Evolutionary conservation across 2,888 invertebrate genomes (phyloP).

Genomic region (Fissipunctia ypsillon): DNA sequence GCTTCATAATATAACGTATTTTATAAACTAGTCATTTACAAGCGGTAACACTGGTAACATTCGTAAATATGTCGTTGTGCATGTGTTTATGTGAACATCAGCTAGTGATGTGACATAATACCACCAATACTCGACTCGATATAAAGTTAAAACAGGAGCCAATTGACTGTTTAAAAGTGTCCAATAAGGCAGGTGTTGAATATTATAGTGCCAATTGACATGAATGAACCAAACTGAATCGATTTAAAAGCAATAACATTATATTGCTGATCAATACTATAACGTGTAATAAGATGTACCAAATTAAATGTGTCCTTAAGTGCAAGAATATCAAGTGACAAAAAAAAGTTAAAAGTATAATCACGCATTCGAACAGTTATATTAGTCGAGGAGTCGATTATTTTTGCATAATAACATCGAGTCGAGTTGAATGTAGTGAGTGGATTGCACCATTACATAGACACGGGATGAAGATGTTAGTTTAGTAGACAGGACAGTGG

Average conservation of each 20-base stretch:
- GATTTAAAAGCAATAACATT: constrained; percentile 53
- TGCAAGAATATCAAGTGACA: constrained; percentile 19
- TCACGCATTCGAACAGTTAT: constrained; percentile 8
- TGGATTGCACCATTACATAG: constrained; percentile 54
- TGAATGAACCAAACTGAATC: constrained; percentile 34
- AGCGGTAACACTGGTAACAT: constrained; percentile 62
- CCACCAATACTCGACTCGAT: constrained; percentile 38
- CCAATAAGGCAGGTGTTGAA: constrained; percentile 54
- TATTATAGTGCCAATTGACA: constrained; percentile 44
- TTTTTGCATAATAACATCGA: constrained; percentile 54
- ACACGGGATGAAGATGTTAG: constrained; percentile 65
- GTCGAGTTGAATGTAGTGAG: constrained; percentile 36
- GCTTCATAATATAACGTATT: constrained; percentile 43
- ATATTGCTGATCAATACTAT: constrained; percentile 21
- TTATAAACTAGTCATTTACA: constrained; percentile 58
- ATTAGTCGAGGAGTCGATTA: constrained; percentile 48
- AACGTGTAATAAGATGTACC: constrained; percentile 43
- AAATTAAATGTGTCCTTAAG: constrained; percentile 25
- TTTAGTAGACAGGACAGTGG: constrained; percentile 70
- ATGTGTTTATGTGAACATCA: constrained; percentile 56
- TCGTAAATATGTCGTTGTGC: constrained; percentile 70
- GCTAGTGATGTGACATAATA: constrained; percentile 59
- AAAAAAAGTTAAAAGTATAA: constrained; percentile 27
- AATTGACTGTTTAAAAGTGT: constrained; percentile 31
- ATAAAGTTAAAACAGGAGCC: constrained; percentile 47